A percentile compares a stretch with the other conserved stretches of the same genome.
These are phyloP conservation scores for Melanogrammus aeglefinus DNA, from an alignment of 2,797 vertebrate genomes.

Conservation along the genomic window DNA sequence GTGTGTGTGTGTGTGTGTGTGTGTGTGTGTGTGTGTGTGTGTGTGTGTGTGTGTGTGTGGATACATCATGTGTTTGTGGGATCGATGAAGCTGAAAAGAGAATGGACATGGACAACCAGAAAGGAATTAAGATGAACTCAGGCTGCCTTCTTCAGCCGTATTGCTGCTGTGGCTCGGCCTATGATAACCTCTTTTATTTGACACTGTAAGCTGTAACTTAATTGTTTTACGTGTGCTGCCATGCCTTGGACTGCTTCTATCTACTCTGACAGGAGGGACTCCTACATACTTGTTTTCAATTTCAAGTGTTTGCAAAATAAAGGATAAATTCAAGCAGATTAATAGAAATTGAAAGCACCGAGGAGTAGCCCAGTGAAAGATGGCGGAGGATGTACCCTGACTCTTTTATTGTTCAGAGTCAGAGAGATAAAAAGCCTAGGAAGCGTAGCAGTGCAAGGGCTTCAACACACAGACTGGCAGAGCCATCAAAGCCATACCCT, in stretches of 20 bases:
- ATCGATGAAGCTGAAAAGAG: constrained; percentile 23
- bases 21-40: not conserved
- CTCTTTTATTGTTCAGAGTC: not conserved
- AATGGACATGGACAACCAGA: constrained; percentile 19
- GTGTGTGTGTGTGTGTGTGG: constrained; percentile 1
- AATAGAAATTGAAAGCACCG: not conserved
- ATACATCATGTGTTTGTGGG: not conserved
- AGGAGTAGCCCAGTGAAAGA: not conserved
- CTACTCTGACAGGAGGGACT: not conserved
- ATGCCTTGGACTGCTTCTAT: not conserved
- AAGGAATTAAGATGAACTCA: constrained; percentile 18
- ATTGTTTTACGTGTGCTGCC: not conserved
- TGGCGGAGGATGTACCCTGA: not conserved
- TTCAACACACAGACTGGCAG: not conserved
- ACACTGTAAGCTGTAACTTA: not conserved
- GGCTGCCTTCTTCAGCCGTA: not conserved
- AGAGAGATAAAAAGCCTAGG: not conserved
- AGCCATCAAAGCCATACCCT: not conserved
- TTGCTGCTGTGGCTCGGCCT: not conserved
- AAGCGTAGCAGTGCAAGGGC: not conserved
- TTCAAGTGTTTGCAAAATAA: not conserved
- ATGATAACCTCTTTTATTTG: not conserved
- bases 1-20: not conserved
- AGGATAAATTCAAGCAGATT: not conserved
- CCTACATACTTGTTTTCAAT: not conserved